Conservation (phyloP, 92 coral and sea anemone species). For the Paramuricea clavata region DNA sequence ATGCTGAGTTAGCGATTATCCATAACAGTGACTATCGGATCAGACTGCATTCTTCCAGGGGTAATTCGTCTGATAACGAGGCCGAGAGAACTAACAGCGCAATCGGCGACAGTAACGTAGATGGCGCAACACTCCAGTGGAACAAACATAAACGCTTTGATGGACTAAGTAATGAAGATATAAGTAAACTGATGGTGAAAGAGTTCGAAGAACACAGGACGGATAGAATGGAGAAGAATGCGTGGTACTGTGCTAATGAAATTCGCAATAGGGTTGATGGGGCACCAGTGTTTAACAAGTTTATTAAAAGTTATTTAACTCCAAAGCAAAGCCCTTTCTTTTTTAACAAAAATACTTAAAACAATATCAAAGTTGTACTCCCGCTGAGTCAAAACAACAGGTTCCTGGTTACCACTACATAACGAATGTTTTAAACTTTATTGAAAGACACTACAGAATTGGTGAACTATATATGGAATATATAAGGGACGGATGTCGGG, state of each 20-base stretch:
- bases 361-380: neutral
- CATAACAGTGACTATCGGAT: slow-evolving; percentile 55
- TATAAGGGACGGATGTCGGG: neutral
- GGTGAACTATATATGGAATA: slow-evolving; percentile 17
- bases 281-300: slow-evolving; percentile 65
- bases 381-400: neutral
- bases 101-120: slow-evolving; percentile 63
- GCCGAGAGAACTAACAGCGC: slow-evolving; percentile 68
- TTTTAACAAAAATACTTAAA: slow-evolving; percentile 28
- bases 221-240: slow-evolving; percentile 69
- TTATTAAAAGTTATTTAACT: slow-evolving; percentile 26
- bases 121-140: slow-evolving; percentile 75
- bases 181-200: slow-evolving; percentile 43
- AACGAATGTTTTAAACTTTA: neutral
- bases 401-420: neutral
- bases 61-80: slow-evolving; percentile 47
- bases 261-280: slow-evolving; percentile 70
- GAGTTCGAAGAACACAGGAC: slow-evolving; percentile 58
- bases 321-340: too few relatives aligned
- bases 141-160: slow-evolving; percentile 62
- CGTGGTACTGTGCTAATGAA: slow-evolving; percentile 70
- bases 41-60: slow-evolving; percentile 51
- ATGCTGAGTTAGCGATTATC: slow-evolving; percentile 55
- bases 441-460: neutral
- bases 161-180: slow-evolving; percentile 56